Conservation (phyloP, 2,797 vertebrate species). For the Anas acuta region DNA sequence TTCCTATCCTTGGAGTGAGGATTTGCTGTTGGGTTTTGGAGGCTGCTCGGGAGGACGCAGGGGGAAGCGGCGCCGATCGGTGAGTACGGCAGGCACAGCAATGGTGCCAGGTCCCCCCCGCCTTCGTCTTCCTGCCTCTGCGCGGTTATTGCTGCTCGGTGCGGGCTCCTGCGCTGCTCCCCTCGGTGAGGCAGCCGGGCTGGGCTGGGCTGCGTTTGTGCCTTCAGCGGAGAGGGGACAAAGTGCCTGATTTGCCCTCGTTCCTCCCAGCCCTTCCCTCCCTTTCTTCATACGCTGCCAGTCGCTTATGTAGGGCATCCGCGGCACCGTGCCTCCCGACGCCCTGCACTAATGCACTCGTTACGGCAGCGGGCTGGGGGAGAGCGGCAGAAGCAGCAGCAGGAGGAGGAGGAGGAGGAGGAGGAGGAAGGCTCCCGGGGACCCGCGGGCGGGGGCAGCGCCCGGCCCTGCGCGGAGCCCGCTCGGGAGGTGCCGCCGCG, state of each 20-base stretch:
- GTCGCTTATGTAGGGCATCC: slow-evolving; percentile 73
- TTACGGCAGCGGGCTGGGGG: slow-evolving; percentile 48
- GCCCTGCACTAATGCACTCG: slow-evolving; percentile 38
- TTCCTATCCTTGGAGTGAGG: slow-evolving; percentile 29
- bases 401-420: slow-evolving; percentile 4
- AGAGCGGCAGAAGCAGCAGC: not conserved
- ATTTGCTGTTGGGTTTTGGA: slow-evolving; percentile 67
- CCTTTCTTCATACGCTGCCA: slow-evolving; percentile 16
- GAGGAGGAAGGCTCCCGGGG: not conserved
- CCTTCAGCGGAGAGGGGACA: slow-evolving; percentile 25
- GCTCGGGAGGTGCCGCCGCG: not conserved
- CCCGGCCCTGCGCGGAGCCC: slow-evolving; percentile 1
- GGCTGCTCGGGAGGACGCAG: slow-evolving; percentile 72
- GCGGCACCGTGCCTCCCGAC: slow-evolving; percentile 49
- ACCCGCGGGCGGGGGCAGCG: slow-evolving; percentile 24
- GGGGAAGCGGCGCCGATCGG: slow-evolving; percentile 75
- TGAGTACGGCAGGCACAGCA: slow-evolving; percentile 69
- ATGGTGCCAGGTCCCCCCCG: slow-evolving; percentile 48
- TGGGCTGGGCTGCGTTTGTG: slow-evolving; percentile 6
- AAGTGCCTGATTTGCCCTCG: slow-evolving; percentile 19
- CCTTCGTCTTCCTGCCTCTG: not conserved
- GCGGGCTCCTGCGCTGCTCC: not conserved
- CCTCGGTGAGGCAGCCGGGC: not conserved
- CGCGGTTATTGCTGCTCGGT: not conserved
- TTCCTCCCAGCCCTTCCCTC: not conserved